phyloP scores from a whole-genome alignment of 2,888 invertebrate genomes.

The Lypha dubia region DNA sequence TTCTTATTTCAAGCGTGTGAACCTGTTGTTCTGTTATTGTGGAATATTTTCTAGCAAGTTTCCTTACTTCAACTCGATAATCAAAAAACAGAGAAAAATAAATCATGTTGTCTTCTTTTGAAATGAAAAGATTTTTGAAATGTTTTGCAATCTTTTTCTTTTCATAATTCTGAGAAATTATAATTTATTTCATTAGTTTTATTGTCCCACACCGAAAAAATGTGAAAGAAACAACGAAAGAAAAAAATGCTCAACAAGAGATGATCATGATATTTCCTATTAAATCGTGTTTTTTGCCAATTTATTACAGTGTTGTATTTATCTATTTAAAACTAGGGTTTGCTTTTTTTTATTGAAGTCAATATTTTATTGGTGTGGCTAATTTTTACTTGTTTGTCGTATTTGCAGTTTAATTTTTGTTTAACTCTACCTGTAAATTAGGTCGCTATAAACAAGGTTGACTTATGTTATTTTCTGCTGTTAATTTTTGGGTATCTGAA shows the following conservation, averaged over 20 bases:
- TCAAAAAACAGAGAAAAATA: conserved; percentile 19
- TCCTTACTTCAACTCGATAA: conserved; percentile 38
- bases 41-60: conserved; percentile 52
- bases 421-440: conserved; percentile 67
- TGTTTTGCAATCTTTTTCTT: conserved; percentile 49
- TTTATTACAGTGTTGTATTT: conserved; percentile 63
- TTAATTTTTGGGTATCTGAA: conserved; percentile 45
- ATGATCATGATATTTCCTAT: conserved; percentile 63
- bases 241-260: conserved; percentile 16
- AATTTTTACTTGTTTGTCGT: conserved; percentile 38
- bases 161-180: conserved; percentile 60
- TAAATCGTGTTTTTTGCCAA: conserved; percentile 66
- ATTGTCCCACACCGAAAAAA: conserved; percentile 20
- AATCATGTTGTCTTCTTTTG: not conserved
- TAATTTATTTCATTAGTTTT: conserved; percentile 56
- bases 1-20: conserved; percentile 62
- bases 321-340: conserved; percentile 49
- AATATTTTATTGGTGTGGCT: conserved; percentile 6
- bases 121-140: conserved; percentile 37
- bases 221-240: conserved; percentile 20
- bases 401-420: conserved; percentile 41
- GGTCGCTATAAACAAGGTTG: conserved; percentile 60
- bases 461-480: conserved; percentile 34
- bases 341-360: conserved; percentile 8
- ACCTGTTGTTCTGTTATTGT: conserved; percentile 63